Percentiles rank a stretch among this genome's conserved stretches.
Conservation (phyloP, 1,140 invertebrate species). For the Drosophila watanabei region DNA sequence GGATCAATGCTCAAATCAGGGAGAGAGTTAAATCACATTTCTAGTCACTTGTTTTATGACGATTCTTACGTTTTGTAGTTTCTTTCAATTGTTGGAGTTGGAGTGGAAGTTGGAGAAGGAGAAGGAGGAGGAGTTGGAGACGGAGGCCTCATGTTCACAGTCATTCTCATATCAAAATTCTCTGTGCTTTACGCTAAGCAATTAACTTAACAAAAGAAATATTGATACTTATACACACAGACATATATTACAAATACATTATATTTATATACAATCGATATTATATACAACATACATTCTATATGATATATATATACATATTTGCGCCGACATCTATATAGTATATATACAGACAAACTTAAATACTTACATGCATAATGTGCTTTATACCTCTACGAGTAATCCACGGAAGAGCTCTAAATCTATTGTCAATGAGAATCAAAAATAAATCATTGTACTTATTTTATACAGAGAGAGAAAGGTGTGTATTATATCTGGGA, state of each 20-base stretch:
- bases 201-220: conserved; percentile 57
- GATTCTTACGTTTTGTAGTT: conserved; percentile 34
- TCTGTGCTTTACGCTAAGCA: conserved; percentile 81
- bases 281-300: conserved; percentile 56
- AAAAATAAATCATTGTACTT: conserved; percentile 91
- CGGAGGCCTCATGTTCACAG: conserved; percentile 29
- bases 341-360: conserved; percentile 46
- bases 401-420: conserved; percentile 67
- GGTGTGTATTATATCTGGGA: not conserved
- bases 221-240: conserved; percentile 56
- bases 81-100: conserved; percentile 39
- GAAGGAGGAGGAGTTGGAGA: not conserved
- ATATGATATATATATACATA: conserved; percentile 59
- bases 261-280: conserved; percentile 64
- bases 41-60: conserved; percentile 52
- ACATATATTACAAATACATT: conserved; percentile 51
- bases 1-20: conserved; percentile 43
- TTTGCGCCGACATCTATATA: conserved; percentile 57
- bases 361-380: conserved; percentile 60
- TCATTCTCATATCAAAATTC: conserved; percentile 82
- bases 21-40: conserved; percentile 51
- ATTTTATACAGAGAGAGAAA: conserved; percentile 91
- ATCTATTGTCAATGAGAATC: conserved; percentile 76
- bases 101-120: not conserved
- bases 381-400: conserved; percentile 75